Conservation (phyloP, 2,797 vertebrate genomes). For the Lacerta bilineata region DNA sequence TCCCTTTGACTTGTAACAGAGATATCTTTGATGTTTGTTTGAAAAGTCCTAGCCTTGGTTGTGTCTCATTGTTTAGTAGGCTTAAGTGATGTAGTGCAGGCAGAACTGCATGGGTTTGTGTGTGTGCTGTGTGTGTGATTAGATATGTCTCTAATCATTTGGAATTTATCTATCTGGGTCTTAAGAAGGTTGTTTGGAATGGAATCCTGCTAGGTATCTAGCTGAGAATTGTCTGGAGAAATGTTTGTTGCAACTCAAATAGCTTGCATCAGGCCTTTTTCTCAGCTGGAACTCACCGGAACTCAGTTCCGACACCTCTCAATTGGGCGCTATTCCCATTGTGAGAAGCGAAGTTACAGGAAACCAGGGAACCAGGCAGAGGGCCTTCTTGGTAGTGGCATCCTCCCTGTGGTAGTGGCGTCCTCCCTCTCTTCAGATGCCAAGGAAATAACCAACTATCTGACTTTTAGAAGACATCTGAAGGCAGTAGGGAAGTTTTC, state of each 20-base stretch:
- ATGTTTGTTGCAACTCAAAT: background rate
- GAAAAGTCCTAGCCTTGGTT: background rate
- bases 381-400: too few relatives aligned
- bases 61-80: background rate
- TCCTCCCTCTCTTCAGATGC: too few relatives aligned
- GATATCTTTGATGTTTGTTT: background rate
- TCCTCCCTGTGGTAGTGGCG: too few relatives aligned
- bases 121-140: background rate
- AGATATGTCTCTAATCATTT: background rate
- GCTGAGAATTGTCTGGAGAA: background rate
- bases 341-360: too few relatives aligned
- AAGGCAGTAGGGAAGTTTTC: too few relatives aligned
- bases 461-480: too few relatives aligned
- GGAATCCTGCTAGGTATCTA: background rate
- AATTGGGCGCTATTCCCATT: too few relatives aligned
- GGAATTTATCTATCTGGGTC: background rate
- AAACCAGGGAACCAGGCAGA: too few relatives aligned
- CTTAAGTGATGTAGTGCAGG: background rate
- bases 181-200: constrained; percentile 7
- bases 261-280: background rate
- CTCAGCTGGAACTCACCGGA: too few relatives aligned
- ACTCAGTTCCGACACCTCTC: too few relatives aligned
- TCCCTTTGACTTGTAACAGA: background rate
- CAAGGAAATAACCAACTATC: too few relatives aligned
- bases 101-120: background rate